Base-by-base conservation (phyloP, 2,797 vertebrate genomes). In the Acanthurus lineatus region DNA sequence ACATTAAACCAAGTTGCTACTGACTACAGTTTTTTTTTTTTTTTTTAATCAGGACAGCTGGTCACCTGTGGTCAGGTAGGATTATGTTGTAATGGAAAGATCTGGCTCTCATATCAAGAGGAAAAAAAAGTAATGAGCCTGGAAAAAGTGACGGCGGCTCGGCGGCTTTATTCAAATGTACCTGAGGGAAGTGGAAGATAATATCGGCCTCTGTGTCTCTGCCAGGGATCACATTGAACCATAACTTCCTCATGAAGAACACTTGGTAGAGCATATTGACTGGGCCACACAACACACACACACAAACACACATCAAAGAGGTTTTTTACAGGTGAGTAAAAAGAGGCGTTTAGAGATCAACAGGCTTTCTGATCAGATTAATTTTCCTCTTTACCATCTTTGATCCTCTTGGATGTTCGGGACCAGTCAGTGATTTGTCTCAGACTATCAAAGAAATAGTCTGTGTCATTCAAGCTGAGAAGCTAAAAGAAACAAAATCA, bases 101-200 rank as follows among this genome's bases (percentile, higher is more conserved):
- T 79, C 58, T 67, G 20, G 3, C 14, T 65, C 78, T 77, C 3
- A 22, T 7, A 65, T 65, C 32, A 64, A 14, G 10, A 25, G 48
- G 20, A 57, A 49, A 61, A 49, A 61, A 61, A 81, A 45, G 9
- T 35, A 6, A 49, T 56, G 2, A 32, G 64, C 20, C 17, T 35
- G 72, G 57, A 77, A 83, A 82, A 76, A 66, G 12, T 25, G 57
- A 65, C 10, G 11, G 9, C 12, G 3, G 32, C 69, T 72, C 10
- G 11, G 9, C 12, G 3, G 32, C 69, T 72, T 38, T 62, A 81
- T 87, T 87, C 63, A 88, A 85, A 85, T 61, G 42, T 83, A 99
- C 98, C 97, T 99, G 98, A 76, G 97, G 97, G 92, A 96, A 99
- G 82, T 99, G 98, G 87, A 99, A 98, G 79, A 97, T 96, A 52